Conservation (phyloP, 2,888 invertebrate species). For the Macaria liturata region DNA sequence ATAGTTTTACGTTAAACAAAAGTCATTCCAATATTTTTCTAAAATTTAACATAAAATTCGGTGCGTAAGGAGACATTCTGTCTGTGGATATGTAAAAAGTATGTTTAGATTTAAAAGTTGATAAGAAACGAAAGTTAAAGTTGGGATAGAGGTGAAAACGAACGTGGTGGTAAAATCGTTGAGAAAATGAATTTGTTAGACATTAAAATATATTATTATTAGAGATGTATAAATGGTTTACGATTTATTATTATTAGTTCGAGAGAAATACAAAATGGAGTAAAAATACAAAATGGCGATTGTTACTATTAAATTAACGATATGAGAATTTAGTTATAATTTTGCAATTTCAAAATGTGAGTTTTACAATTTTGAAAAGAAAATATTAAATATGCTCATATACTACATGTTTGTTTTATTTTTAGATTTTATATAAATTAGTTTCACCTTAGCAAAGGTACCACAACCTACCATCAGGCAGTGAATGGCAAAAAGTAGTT, state of each 20-base stretch:
- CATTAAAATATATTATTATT: conserved; percentile 82
- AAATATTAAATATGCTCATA: conserved; percentile 84
- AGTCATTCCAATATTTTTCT: conserved; percentile 79
- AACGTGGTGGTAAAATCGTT: conserved; percentile 72
- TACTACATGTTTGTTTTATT: conserved; percentile 65
- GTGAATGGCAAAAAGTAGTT: too few relatives aligned
- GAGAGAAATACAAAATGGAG: conserved; percentile 71
- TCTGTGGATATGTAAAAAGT: conserved; percentile 78
- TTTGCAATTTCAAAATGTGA: conserved; percentile 84
- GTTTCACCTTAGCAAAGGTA: too few relatives aligned
- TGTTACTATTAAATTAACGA: conserved; percentile 83
- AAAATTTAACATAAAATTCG: conserved; percentile 61
- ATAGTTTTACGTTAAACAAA: conserved; percentile 47
- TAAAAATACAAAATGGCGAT: conserved; percentile 73
- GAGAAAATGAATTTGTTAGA: conserved; percentile 82
- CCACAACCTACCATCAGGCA: too few relatives aligned
- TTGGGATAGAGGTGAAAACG: conserved; percentile 67
- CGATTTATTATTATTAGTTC: conserved; percentile 78
- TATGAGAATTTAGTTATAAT: conserved; percentile 83
- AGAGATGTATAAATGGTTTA: conserved; percentile 83
- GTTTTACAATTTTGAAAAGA: conserved; percentile 84
- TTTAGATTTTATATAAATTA: conserved; percentile 16
- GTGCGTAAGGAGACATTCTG: conserved; percentile 62
- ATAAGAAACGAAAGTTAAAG: conserved; percentile 76
- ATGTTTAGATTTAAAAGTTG: conserved; percentile 77